Conservation (phyloP, 1,140 invertebrate species). For the Ditylenchus dipsaci region DNA sequence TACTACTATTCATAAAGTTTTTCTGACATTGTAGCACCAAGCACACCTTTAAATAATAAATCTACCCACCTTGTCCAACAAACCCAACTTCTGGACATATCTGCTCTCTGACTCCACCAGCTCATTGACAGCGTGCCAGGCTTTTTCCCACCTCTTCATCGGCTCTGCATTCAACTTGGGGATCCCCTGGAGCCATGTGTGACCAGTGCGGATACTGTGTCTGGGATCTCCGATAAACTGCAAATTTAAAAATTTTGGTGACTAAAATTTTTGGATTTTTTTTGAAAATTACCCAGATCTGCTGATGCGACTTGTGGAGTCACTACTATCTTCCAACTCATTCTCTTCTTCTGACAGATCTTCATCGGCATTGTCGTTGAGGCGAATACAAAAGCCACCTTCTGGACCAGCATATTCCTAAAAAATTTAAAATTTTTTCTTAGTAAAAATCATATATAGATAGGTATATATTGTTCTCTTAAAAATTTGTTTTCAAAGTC, state of each 20-base stretch:
- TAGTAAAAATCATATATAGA: too few species aligned
- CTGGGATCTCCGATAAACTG: constrained; percentile 40
- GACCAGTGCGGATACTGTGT: constrained; percentile 40
- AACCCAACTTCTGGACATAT: constrained; percentile 44
- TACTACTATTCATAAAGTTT: not conserved
- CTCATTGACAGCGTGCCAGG: constrained; percentile 49
- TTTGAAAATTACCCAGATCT: constrained; percentile 19
- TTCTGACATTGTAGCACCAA: too few species aligned
- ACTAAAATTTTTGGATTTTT: too few species aligned
- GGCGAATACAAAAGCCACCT: constrained; percentile 36
- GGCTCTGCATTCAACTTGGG: constrained; percentile 22
- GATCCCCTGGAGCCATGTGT: not conserved
- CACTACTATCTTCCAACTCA: constrained; percentile 31
- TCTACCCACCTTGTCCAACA: constrained; percentile 40
- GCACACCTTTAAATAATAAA: not conserved
- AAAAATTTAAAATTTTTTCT: too few species aligned
- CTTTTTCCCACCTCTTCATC: constrained; percentile 33
- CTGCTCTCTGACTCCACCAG: constrained; percentile 44
- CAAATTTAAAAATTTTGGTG: not conserved
- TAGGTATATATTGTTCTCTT: too few species aligned
- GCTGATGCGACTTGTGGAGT: constrained; percentile 29
- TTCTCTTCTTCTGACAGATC: constrained; percentile 44
- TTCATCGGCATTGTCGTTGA: constrained; percentile 42
- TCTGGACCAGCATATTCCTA: constrained; percentile 43
- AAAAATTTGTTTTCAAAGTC: too few species aligned